Evolutionary conservation across 2,113 vertebrate genomes (phyloP), one percentile per base, ranked within the genome.

Genomic region (Leptodactylus fuscus): DNA sequence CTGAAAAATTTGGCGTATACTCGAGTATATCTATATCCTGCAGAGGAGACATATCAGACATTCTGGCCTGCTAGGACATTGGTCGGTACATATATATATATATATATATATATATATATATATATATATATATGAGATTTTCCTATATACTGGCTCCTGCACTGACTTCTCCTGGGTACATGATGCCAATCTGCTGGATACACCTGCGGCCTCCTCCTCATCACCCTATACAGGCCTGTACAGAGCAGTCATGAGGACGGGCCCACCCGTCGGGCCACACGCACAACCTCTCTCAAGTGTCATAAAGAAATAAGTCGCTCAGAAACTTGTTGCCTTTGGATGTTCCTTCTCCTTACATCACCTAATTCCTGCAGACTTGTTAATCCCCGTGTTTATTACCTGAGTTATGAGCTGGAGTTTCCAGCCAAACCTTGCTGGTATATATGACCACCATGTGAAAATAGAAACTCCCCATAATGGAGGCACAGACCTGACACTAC

Each of bases 351-450:
- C 16, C 71, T 36, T 60, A 49, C 71, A 62, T 77, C 53, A 76
- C 70, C 82, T 84, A 36, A 84, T 84, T 75, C 71, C 53, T 36
- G 34, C 44, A 12, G 38, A 65, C 73, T 60, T 77, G 82, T 60
- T 85, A 85, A 85, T 77, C 41, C 55, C 53, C 11, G 74, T 69
- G 73, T 85, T 85, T 85, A 85, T 85, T 49, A 49, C 73, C 58
- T 15, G 36, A 44, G 67, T 85, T 85, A 77, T 73, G 44, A 73
- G 24, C 12, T 60, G 22, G 24, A 60, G 32, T 60, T 80, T 80
- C 77, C 77, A 80, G 77, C n/a, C 76, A 24, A 15, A n/a, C 22
- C 53, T 38, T 44, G 36, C 32, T 41, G 77, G 34, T 58, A 38
- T 10, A 38, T 10, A 12, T 38, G 76, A 41, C 22, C 77, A n/a